Evolutionary conservation across 1,140 invertebrate genomes (phyloP).

Genomic region (Hypsibius dujardini): DNA sequence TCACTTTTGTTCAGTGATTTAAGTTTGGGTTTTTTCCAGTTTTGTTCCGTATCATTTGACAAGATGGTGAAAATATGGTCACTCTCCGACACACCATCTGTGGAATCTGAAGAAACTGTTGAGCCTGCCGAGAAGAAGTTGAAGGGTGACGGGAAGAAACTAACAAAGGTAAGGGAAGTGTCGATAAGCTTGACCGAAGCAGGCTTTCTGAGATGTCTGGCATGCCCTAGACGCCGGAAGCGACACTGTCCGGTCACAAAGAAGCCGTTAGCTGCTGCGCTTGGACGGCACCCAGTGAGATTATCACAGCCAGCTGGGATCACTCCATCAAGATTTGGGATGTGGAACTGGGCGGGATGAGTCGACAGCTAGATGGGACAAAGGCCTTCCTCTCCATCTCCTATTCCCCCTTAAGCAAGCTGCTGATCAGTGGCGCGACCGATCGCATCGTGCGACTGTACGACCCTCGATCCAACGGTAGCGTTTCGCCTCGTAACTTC

Average conservation of each 20-base stretch:
- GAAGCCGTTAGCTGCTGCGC: conserved; percentile 65
- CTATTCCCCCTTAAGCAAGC: conserved; percentile 54
- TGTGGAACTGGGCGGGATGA: conserved; percentile 57
- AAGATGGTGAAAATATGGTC: conserved; percentile 43
- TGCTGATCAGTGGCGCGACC: conserved; percentile 64
- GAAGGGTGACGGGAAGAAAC: conserved; percentile 21
- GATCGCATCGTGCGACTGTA: conserved; percentile 74
- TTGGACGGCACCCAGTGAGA: conserved; percentile 44
- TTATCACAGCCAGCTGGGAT: conserved; percentile 72
- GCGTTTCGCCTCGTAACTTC: conserved; percentile 21
- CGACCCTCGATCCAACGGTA: conserved; percentile 70
- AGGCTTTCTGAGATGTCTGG: conserved; percentile 21
- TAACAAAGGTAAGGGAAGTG: conserved; percentile 20
- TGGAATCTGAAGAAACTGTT: conserved; percentile 18
- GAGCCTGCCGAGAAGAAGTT: conserved; percentile 24
- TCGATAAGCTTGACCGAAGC: conserved; percentile 9
- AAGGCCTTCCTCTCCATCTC: conserved; percentile 76
- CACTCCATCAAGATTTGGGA: conserved; percentile 90
- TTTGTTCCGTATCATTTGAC: conserved; percentile 87
- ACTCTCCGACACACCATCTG: conserved; percentile 25
- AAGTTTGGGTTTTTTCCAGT: conserved; percentile 27
- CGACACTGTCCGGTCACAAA: conserved; percentile 75
- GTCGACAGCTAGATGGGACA: conserved; percentile 59
- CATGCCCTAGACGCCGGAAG: conserved; percentile 50
- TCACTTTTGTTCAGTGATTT: too few relatives aligned